These are phyloP conservation scores for Cyphomyrus plagiostoma DNA, from an alignment of 2,113 vertebrate genomes.

Conservation along the genomic window DNA sequence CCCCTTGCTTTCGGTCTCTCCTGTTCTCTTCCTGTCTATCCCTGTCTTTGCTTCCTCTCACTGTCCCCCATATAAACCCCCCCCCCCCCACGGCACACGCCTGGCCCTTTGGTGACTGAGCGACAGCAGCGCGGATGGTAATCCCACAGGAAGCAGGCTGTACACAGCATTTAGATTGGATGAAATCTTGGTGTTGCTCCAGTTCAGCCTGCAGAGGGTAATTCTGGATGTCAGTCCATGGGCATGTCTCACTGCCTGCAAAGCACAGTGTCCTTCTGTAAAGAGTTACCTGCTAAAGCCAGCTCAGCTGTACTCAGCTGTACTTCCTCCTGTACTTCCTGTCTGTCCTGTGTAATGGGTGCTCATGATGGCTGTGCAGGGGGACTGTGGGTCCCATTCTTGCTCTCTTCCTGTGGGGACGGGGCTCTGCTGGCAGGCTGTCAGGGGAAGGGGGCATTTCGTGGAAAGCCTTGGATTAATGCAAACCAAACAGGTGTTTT, in stretches of 20 bases:
- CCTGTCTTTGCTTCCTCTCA: too few relatives aligned
- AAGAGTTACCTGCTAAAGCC: conserved; percentile 6
- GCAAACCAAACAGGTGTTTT: neutral
- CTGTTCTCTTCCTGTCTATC: neutral
- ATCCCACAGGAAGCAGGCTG: neutral
- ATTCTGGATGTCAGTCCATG: neutral
- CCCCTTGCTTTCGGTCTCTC: neutral
- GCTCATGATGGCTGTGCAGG: neutral
- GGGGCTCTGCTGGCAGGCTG: neutral
- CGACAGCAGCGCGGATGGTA: neutral
- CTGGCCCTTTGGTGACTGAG: neutral
- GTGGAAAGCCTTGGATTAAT: neutral
- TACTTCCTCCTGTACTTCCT: neutral
- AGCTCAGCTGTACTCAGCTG: neutral
- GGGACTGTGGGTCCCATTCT: neutral
- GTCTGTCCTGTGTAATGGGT: neutral
- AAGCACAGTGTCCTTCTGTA: conserved; percentile 25
- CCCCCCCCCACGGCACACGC: too few relatives aligned
- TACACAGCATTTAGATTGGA: neutral
- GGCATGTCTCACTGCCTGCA: neutral
- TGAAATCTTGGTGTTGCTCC: neutral
- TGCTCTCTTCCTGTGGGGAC: neutral
- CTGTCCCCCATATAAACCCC: too few relatives aligned
- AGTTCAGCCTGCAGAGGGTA: neutral
- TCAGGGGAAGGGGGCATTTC: neutral